These are phyloP conservation scores for Rhorus exstirpatorius DNA, from an alignment of 2,888 invertebrate species.

Conservation along the genomic window DNA sequence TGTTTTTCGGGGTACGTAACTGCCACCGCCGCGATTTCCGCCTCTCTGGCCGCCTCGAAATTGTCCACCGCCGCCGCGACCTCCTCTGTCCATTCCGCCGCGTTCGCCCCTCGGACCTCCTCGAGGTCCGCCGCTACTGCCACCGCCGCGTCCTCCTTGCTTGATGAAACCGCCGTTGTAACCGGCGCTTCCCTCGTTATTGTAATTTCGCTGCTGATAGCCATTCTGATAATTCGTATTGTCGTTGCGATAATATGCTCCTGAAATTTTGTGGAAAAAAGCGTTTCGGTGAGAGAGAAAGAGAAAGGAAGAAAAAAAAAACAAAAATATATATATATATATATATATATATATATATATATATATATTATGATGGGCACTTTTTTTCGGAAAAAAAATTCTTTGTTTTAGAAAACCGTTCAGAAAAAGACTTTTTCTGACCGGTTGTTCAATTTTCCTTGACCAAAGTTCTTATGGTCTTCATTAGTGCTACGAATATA, in stretches of 20 bases:
- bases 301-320: neutral
- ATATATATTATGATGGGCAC: too few relatives aligned
- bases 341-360: neutral
- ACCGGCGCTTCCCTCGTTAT: constrained; percentile 78
- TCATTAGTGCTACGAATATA: too few relatives aligned
- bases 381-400: too few relatives aligned
- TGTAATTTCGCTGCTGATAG: constrained; percentile 84
- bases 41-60: constrained; percentile 83
- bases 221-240: constrained; percentile 86
- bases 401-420: too few relatives aligned
- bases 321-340: neutral
- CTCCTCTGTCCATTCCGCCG: constrained; percentile 77
- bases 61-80: constrained; percentile 78
- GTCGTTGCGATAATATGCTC: constrained; percentile 83
- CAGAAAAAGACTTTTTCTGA: too few relatives aligned
- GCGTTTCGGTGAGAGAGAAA: neutral
- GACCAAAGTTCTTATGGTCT: too few relatives aligned
- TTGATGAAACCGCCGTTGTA: constrained; percentile 83
- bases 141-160: constrained; percentile 78
- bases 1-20: constrained; percentile 81
- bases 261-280: constrained; percentile 68
- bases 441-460: too few relatives aligned
- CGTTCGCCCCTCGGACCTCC: constrained; percentile 81
- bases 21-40: constrained; percentile 83
- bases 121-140: constrained; percentile 77